Evolutionary conservation across 2,888 invertebrate species (phyloP).

Genomic region (Adelphocoris suturalis): DNA sequence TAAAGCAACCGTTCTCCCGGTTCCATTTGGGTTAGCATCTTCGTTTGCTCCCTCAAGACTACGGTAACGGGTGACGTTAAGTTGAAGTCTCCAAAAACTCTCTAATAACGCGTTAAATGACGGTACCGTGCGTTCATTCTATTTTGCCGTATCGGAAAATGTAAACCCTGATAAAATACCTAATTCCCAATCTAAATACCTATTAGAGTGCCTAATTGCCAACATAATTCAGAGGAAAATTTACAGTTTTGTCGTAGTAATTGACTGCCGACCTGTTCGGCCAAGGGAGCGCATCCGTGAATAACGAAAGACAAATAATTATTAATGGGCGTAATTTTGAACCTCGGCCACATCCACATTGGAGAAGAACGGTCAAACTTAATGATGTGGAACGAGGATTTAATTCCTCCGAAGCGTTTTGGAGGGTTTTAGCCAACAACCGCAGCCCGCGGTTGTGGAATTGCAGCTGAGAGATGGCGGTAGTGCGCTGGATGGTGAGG

Average conservation of each 20-base stretch:
- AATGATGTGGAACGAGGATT: conserved; percentile 25
- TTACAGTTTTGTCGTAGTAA: neutral
- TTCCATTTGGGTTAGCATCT: no score
- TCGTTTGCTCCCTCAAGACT: no score
- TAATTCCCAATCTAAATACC: neutral
- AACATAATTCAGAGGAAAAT: neutral
- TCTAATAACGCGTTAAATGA: no score
- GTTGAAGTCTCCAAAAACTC: no score
- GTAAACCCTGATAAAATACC: no score
- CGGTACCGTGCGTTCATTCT: no score
- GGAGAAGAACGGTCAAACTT: neutral
- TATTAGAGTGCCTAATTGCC: neutral
- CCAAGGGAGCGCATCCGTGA: neutral
- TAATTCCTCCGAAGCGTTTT: neutral
- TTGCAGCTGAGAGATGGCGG: neutral
- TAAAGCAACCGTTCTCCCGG: no score
- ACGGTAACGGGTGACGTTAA: no score
- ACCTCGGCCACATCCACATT: neutral
- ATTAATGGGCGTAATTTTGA: neutral
- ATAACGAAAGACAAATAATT: neutral
- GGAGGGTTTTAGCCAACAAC: conserved; percentile 15
- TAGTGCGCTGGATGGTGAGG: neutral
- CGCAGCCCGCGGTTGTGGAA: neutral
- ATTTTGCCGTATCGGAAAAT: no score
- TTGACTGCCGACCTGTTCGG: neutral